Evolutionary conservation across 2,113 vertebrate species (phyloP), one percentile per base, ranked within the genome.

Genomic region (Sardina pilchardus): DNA sequence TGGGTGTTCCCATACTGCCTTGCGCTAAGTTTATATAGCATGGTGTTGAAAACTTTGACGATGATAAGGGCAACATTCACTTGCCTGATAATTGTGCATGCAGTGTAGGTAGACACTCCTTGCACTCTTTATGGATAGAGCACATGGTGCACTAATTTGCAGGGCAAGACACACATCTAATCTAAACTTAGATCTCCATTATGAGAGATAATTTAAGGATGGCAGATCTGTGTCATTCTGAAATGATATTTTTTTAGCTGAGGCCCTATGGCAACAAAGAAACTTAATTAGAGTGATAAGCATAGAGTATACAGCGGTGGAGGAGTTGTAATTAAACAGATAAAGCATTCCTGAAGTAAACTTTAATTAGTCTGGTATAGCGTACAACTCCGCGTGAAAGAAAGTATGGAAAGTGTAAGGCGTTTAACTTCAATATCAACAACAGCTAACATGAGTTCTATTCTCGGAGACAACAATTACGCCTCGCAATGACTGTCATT

Each of bases 271-370:
- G 71, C 26, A 78, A 78, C 30, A 36, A 78, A 78, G 71, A 78
- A 36, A 36, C 71, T 17, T 78, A 36, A 78, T 78, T 36, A 78
- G 71, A 6, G 30, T 14, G 71, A 78, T 36, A 36, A 34, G 26
- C 24, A n/a, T 59, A 10, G 56, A 63, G 56, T 63, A 63, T 3
- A 67, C n/a, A 67, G 26, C 12, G 10, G 16, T 78, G 30, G 14
- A 71, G 71, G 30, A 71, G 71, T 78, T 78, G 71, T 78, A 78
- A 78, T 78, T 78, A 78, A 34, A 78, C 34, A 36, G 71, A 78
- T 78, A 36, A 78, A 78, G 12, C 30, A 78, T 17, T 78, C 71
- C 26, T 78, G 71, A 36, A 78, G 71, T 78, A 78, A 36, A 36
- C 71, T 36, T 78, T 16, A 78, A 78, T 78, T 39, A 78, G 26